Evolutionary conservation across 2,888 invertebrate genomes (phyloP).

Genomic region (Troides oblongomaculatus): DNA sequence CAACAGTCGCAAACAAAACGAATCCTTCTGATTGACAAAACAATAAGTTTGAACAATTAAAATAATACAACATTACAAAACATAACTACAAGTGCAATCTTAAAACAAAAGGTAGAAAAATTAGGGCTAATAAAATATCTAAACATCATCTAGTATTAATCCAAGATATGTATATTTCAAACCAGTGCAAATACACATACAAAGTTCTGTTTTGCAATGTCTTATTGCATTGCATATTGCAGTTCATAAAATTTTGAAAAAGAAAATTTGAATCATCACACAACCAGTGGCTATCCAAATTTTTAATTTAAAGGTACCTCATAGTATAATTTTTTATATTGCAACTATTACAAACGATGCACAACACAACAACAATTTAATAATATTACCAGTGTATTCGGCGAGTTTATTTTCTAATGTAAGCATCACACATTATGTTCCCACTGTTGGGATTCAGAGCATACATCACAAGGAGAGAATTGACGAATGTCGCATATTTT

Average conservation of each 20-base stretch:
- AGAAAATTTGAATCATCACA: not conserved
- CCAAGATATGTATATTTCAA: constrained; percentile 62
- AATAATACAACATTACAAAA: constrained; percentile 51
- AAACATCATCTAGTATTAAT: constrained; percentile 52
- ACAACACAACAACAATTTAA: constrained; percentile 54
- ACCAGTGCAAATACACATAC: constrained; percentile 23
- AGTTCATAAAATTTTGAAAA: not conserved
- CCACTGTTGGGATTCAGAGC: too few relatives aligned
- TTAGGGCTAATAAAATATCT: constrained; percentile 36
- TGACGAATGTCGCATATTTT: too few relatives aligned
- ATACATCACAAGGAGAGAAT: too few relatives aligned
- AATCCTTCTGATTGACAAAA: constrained; percentile 31
- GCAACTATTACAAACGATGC: constrained; percentile 56
- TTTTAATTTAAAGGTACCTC: constrained; percentile 1
- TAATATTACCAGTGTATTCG: not conserved
- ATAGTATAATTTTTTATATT: constrained; percentile 34
- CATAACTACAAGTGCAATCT: constrained; percentile 68
- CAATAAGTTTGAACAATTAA: constrained; percentile 16
- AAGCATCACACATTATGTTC: too few relatives aligned
- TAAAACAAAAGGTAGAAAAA: constrained; percentile 41
- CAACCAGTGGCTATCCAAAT: not conserved
- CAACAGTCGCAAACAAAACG: constrained; percentile 42
- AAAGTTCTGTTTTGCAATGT: not conserved
- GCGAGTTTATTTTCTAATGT: too few relatives aligned
- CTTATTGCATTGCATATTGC: not conserved